Percentiles rank a stretch among this genome's conserved stretches.
Evolutionary conservation across 2,888 invertebrate species (phyloP).

Genomic region (Plebejus anna): DNA sequence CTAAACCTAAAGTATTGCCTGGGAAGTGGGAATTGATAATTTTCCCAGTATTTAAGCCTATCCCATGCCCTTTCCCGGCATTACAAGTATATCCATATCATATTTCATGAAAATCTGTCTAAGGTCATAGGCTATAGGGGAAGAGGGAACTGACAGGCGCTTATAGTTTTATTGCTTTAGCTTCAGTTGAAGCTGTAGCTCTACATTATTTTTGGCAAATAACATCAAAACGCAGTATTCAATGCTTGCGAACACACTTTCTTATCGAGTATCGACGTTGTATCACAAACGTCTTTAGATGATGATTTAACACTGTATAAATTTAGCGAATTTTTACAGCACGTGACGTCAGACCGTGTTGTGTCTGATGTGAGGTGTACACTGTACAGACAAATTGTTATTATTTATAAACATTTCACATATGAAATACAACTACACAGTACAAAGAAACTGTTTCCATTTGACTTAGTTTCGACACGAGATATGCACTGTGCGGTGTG

Average conservation of each 20-base stretch:
- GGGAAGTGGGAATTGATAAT: no score
- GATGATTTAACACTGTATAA: conserved; percentile 43
- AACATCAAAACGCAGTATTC: not conserved
- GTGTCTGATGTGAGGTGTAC: conserved; percentile 39
- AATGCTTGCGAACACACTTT: not conserved
- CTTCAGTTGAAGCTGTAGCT: not conserved
- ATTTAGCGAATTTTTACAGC: conserved; percentile 44
- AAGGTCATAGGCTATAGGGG: no score
- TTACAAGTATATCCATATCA: no score
- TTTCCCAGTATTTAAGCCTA: not conserved
- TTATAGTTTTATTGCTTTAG: not conserved
- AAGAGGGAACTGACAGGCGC: no score
- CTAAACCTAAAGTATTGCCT: not conserved
- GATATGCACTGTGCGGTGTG: not conserved
- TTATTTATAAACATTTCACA: conserved; percentile 24
- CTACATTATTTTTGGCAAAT: not conserved
- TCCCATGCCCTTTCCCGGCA: no score
- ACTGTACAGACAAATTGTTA: conserved; percentile 36
- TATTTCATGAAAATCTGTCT: no score
- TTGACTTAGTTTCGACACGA: not conserved
- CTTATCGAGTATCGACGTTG: not conserved
- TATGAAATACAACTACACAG: not conserved
- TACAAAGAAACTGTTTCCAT: conserved; percentile 3
- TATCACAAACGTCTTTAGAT: conserved; percentile 26
- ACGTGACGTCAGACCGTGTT: conserved; percentile 49